Evolutionary conservation across 2,888 invertebrate species (phyloP).

Genomic region (Drosophila crucigera): DNA sequence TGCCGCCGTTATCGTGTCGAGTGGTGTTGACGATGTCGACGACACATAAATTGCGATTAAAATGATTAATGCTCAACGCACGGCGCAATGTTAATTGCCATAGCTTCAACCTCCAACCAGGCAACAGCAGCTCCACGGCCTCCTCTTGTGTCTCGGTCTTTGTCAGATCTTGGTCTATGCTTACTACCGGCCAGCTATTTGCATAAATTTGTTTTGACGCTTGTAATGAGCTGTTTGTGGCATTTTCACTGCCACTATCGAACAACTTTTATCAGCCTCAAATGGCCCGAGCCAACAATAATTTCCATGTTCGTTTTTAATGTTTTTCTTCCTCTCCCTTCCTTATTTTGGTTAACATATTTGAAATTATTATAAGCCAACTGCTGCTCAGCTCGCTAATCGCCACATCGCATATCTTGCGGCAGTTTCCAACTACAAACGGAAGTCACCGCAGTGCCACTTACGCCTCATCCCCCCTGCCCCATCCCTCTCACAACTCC

Average conservation of each 20-base stretch:
- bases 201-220: slow-evolving; percentile 84
- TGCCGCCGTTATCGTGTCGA: slow-evolving; percentile 52
- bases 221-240: slow-evolving; percentile 83
- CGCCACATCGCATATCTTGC: slow-evolving; percentile 65
- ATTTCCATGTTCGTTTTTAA: slow-evolving; percentile 72
- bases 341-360: slow-evolving; percentile 56
- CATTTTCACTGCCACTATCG: slow-evolving; percentile 78
- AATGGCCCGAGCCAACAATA: slow-evolving; percentile 69
- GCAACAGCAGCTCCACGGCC: neutral
- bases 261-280: slow-evolving; percentile 72
- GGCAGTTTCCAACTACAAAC: slow-evolving; percentile 61
- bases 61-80: slow-evolving; percentile 84
- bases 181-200: slow-evolving; percentile 65
- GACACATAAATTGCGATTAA: slow-evolving; percentile 84
- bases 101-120: slow-evolving; percentile 34
- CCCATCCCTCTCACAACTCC: neutral
- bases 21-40: slow-evolving; percentile 72
- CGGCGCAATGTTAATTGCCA: slow-evolving; percentile 84
- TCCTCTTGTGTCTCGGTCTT: slow-evolving; percentile 17
- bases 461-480: neutral
- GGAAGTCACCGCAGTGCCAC: slow-evolving; percentile 72
- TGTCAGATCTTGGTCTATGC: slow-evolving; percentile 41
- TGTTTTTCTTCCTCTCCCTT: slow-evolving; percentile 35
- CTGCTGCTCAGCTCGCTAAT: slow-evolving; percentile 59
- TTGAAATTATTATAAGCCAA: slow-evolving; percentile 73